phyloP scores from a whole-genome alignment of 2,113 vertebrate genomes.

The Mus pahari region DNA sequence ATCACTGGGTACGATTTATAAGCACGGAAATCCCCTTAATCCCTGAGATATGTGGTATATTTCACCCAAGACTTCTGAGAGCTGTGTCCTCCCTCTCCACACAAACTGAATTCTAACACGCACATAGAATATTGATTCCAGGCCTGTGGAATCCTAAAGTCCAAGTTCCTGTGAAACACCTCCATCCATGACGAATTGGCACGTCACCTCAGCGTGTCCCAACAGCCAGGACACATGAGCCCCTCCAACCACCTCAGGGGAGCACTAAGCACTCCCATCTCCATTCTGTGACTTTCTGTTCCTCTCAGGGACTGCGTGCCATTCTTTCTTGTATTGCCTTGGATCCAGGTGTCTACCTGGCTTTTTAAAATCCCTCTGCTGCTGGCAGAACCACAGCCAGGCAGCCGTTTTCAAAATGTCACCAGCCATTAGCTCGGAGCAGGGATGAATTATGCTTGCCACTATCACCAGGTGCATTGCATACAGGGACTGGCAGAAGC shows the following conservation, averaged over 20 bases:
- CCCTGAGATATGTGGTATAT: constrained; percentile 68
- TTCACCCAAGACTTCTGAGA: constrained; percentile 73
- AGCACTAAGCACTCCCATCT: not conserved
- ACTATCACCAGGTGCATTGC: not conserved
- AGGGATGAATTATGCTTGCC: constrained; percentile 7
- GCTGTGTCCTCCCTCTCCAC: constrained; percentile 44
- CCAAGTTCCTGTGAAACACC: constrained; percentile 61
- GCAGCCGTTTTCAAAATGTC: constrained; percentile 64
- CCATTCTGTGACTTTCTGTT: not conserved
- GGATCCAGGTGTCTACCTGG: not conserved
- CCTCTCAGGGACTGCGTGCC: not conserved
- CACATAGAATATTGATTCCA: constrained; percentile 76
- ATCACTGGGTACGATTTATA: constrained; percentile 60
- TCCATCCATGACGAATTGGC: constrained; percentile 20
- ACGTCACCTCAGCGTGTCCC: not conserved
- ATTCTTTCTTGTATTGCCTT: constrained; percentile 36
- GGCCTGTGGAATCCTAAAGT: constrained; percentile 75
- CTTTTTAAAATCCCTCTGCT: constrained; percentile 60
- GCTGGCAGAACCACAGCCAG: constrained; percentile 44
- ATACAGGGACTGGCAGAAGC: not conserved
- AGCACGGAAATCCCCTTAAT: constrained; percentile 73
- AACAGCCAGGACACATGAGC: not conserved
- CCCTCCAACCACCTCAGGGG: not conserved
- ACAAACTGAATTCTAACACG: constrained; percentile 70
- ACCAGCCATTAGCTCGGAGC: constrained; percentile 58